Conservation (phyloP, 1,140 invertebrate species). For the Monomorium pharaonis region DNA sequence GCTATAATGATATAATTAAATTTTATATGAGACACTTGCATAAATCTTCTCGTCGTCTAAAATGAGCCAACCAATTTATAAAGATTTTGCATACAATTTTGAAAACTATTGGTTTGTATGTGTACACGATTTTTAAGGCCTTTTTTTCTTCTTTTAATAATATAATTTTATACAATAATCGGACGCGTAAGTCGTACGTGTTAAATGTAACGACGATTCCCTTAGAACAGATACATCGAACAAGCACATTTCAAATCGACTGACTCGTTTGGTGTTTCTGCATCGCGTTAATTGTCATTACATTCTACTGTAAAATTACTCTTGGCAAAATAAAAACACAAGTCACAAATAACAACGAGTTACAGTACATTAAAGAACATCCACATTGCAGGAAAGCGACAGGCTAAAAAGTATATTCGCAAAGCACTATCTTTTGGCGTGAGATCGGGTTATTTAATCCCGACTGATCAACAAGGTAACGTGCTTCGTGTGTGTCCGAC, state of each 20-base stretch:
- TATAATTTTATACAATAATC: neutral
- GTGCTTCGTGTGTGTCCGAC: constrained; percentile 71
- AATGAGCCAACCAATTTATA: neutral
- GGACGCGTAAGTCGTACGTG: too few relatives aligned
- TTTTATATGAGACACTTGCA: neutral
- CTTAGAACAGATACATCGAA: neutral
- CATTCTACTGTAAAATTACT: neutral
- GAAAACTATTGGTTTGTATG: too few relatives aligned
- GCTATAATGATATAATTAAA: neutral
- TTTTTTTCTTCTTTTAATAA: neutral
- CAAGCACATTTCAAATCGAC: neutral
- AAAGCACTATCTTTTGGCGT: constrained; percentile 77
- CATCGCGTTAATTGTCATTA: constrained; percentile 7
- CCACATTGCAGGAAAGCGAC: constrained; percentile 70
- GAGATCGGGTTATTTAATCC: constrained; percentile 77
- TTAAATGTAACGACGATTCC: neutral
- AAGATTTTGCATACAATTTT: neutral
- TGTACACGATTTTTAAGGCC: too few relatives aligned
- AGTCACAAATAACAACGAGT: neutral
- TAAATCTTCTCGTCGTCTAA: neutral
- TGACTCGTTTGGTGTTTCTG: too few relatives aligned
- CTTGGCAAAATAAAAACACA: neutral
- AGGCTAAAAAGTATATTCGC: constrained; percentile 74
- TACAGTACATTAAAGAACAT: neutral
- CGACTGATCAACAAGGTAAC: constrained; percentile 70